These are phyloP conservation scores for Anarsia innoxiella DNA, from an alignment of 2,888 invertebrate genomes.

Conservation along the genomic window DNA sequence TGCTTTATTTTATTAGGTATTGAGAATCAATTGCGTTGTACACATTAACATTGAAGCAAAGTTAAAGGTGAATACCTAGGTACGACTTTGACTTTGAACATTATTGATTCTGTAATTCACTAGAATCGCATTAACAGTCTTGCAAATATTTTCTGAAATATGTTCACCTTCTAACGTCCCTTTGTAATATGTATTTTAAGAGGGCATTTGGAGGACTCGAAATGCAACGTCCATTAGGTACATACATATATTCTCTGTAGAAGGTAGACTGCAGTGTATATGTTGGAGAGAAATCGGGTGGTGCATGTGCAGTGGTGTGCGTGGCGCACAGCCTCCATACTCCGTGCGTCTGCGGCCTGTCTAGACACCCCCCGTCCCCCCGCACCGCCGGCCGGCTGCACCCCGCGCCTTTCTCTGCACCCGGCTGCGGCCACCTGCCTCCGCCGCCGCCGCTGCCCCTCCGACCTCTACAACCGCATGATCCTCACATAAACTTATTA, in stretches of 20 bases:
- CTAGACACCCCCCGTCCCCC: constrained; percentile 55
- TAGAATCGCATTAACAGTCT: too few relatives aligned
- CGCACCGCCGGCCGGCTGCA: constrained; percentile 22
- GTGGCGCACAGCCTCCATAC: constrained; percentile 65
- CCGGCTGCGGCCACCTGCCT: constrained; percentile 22
- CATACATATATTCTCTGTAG: constrained; percentile 26
- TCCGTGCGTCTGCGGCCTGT: constrained; percentile 72
- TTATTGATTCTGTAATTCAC: too few relatives aligned
- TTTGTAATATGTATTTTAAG: constrained; percentile 13
- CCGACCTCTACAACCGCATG: neutral
- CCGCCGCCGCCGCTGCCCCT: constrained; percentile 12
- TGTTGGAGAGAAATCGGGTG: constrained; percentile 37
- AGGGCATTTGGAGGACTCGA: constrained; percentile 25
- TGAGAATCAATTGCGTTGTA: too few relatives aligned
- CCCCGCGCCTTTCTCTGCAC: constrained; percentile 31
- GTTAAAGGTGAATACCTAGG: too few relatives aligned
- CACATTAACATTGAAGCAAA: too few relatives aligned
- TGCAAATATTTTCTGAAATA: too few relatives aligned
- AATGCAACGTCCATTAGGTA: constrained; percentile 36
- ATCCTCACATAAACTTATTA: neutral
- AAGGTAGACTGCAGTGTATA: constrained; percentile 33
- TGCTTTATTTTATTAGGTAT: too few relatives aligned
- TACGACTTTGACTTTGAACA: too few relatives aligned
- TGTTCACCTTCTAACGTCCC: constrained; percentile 13
- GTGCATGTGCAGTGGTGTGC: constrained; percentile 55